Evolutionary conservation across 2,888 invertebrate genomes (phyloP).

Genomic region (Theretra japonica): DNA sequence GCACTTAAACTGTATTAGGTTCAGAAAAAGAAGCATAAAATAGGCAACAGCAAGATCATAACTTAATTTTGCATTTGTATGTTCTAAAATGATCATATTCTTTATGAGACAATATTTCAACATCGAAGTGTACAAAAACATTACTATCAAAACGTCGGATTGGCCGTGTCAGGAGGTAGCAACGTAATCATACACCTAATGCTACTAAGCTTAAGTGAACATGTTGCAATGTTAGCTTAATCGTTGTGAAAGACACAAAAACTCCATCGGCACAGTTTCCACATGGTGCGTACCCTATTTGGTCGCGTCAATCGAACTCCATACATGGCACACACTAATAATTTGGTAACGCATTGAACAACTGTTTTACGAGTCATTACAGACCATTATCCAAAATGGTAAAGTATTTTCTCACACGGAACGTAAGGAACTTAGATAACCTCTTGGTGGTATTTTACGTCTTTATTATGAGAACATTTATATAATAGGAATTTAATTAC

Average conservation of each 20-base stretch:
- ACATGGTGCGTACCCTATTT: slow-evolving; percentile 66
- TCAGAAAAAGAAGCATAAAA: too few species aligned
- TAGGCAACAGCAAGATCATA: too few species aligned
- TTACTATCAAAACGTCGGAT: slow-evolving; percentile 15
- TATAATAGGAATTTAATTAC: neutral
- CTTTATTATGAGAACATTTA: neutral
- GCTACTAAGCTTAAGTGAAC: slow-evolving; percentile 37
- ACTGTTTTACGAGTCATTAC: slow-evolving; percentile 24
- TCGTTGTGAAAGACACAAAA: slow-evolving; percentile 58
- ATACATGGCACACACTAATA: slow-evolving; percentile 46
- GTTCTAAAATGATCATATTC: neutral
- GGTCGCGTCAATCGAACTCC: slow-evolving; percentile 58
- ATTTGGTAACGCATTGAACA: slow-evolving; percentile 32
- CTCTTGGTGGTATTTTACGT: neutral
- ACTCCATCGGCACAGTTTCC: slow-evolving; percentile 69
- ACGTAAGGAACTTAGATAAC: neutral
- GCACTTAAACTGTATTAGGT: too few species aligned
- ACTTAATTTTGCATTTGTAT: neutral
- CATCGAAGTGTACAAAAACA: neutral
- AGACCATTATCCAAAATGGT: neutral
- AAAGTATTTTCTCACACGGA: neutral
- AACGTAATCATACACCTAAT: slow-evolving; percentile 19
- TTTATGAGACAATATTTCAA: neutral
- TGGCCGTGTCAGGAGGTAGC: slow-evolving; percentile 13
- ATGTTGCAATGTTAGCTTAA: slow-evolving; percentile 53